phyloP scores from a whole-genome alignment of 2,888 invertebrate genomes.

The Sesia bembeciformis region DNA sequence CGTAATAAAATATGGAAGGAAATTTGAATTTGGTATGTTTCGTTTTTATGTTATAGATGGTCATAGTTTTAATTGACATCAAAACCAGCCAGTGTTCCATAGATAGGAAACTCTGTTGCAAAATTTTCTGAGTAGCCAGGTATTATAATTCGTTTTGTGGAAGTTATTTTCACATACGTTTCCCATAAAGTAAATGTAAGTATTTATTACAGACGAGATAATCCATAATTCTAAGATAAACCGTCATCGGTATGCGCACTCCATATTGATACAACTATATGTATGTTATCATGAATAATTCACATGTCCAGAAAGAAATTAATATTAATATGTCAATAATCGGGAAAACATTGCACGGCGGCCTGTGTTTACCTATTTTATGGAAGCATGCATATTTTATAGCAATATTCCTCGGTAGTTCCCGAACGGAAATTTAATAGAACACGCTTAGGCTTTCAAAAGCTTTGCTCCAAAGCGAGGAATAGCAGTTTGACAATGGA shows the following conservation, averaged over 20 bases:
- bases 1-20: no score
- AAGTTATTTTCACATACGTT: no score
- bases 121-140: no score
- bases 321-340: slow-evolving; percentile 1
- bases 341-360: neutral
- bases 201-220: no score
- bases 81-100: no score
- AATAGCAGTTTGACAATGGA: slow-evolving; percentile 63
- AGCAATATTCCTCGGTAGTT: neutral
- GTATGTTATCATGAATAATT: neutral
- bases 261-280: neutral
- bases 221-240: no score
- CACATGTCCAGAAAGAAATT: neutral
- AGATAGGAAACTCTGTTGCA: no score
- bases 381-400: neutral
- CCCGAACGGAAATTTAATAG: slow-evolving; percentile 3
- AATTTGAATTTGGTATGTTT: no score
- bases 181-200: no score
- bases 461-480: slow-evolving; percentile 43
- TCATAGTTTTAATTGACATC: no score
- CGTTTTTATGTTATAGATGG: no score
- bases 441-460: slow-evolving; percentile 2
- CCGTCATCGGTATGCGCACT: neutral
- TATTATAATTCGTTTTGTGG: no score
- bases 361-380: neutral